Percentiles rank a stretch among this genome's conserved stretches.
phyloP scores from a whole-genome alignment of 2,888 invertebrate species.

The Caradrina kadenii region DNA sequence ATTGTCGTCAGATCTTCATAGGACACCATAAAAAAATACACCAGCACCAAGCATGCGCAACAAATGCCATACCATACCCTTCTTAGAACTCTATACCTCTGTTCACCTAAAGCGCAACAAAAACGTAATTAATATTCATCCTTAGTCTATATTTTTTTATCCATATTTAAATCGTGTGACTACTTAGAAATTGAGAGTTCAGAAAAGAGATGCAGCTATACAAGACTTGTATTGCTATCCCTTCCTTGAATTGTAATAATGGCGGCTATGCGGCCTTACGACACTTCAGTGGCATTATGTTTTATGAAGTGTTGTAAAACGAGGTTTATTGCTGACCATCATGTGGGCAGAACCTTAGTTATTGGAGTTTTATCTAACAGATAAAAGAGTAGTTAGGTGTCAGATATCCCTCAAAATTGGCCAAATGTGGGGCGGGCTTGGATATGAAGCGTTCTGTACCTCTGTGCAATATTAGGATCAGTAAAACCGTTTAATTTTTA shows the following conservation, averaged over 20 bases:
- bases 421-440: no score
- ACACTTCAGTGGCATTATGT: slow-evolving; percentile 17
- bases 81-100: slow-evolving; percentile 26
- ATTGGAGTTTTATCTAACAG: slow-evolving; percentile 15
- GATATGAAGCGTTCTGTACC: no score
- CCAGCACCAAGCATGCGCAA: not conserved
- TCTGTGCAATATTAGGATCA: no score
- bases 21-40: not conserved
- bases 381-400: slow-evolving; percentile 15
- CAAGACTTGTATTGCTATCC: not conserved
- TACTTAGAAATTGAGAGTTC: slow-evolving; percentile 13
- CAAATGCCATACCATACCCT: not conserved
- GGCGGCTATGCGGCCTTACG: not conserved
- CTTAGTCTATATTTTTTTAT: slow-evolving; percentile 13
- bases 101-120: slow-evolving; percentile 30
- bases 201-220: slow-evolving; percentile 24
- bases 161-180: not conserved
- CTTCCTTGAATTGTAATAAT: slow-evolving; percentile 13
- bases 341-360: slow-evolving; percentile 7
- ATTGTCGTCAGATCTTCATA: not conserved
- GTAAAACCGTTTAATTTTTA: no score
- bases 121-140: slow-evolving; percentile 37
- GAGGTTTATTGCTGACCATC: slow-evolving; percentile 22
- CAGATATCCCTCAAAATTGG: not conserved
- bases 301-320: slow-evolving; percentile 37